Evolutionary conservation across 2,113 vertebrate genomes (phyloP).

Genomic region (Pseudois nayaur): DNA sequence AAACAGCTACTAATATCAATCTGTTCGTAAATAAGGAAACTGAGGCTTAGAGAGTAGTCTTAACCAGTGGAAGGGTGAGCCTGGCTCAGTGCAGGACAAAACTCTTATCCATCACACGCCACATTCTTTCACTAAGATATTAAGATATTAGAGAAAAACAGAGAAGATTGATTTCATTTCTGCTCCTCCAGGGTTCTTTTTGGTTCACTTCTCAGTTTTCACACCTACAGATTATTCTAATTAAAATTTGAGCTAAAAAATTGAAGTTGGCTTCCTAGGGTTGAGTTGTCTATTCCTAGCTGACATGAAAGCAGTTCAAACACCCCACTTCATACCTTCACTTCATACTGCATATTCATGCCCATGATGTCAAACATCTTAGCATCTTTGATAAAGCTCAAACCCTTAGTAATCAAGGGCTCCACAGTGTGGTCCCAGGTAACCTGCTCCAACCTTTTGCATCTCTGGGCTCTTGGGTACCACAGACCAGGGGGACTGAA

Average conservation of each 20-base stretch:
- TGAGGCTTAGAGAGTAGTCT: background rate
- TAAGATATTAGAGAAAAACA: background rate
- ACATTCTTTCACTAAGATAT: background rate
- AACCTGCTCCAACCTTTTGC: background rate
- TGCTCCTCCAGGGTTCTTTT: background rate
- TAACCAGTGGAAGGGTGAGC: background rate
- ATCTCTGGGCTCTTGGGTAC: rapidly evolving
- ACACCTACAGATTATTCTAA: background rate
- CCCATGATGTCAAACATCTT: background rate
- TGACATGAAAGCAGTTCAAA: background rate
- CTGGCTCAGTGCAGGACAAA: background rate
- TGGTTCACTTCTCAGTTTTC: background rate
- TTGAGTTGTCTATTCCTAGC: background rate
- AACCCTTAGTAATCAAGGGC: background rate
- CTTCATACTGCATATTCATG: background rate
- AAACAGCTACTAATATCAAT: background rate
- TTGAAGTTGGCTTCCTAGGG: background rate
- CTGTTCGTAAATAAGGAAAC: background rate
- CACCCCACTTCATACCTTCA: background rate
- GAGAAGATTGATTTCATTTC: background rate
- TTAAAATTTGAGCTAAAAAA: background rate
- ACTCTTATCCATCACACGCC: background rate
- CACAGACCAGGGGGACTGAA: background rate
- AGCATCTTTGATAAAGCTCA: background rate
- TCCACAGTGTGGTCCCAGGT: background rate